Evolutionary conservation across 30 jellyfish, hydroid and myxozoan genomes (phyloP).

Genomic region (Pelagia noctiluca): DNA sequence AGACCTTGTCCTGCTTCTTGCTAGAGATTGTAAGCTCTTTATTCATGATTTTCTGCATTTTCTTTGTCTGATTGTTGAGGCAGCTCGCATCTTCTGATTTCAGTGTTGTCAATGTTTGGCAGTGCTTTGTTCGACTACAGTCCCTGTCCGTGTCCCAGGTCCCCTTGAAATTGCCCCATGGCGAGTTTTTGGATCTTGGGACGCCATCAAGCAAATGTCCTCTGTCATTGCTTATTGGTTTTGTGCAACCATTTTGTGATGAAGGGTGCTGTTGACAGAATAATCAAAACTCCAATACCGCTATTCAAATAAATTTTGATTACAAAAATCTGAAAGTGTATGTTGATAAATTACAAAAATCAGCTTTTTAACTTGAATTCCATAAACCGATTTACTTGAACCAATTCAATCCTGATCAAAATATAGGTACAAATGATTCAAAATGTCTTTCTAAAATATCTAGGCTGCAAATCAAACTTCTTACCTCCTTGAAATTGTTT

Average conservation of each 20-base stretch:
- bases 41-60: conserved; percentile 20
- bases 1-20: conserved; percentile 42
- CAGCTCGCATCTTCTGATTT: conserved; percentile 59
- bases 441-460: no score
- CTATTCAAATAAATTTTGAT: no score
- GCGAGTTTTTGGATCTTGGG: conserved; percentile 69
- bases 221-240: conserved; percentile 75
- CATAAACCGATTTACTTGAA: no score
- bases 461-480: no score
- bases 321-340: no score
- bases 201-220: conserved; percentile 88
- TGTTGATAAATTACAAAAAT: no score
- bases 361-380: no score
- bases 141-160: conserved; percentile 87
- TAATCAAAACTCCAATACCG: neutral
- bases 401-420: no score
- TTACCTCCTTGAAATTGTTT: conserved; percentile 83
- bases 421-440: no score
- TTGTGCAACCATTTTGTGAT: conserved; percentile 66
- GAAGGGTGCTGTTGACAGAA: conserved; percentile 76
- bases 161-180: conserved; percentile 96
- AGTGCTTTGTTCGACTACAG: conserved; percentile 69
- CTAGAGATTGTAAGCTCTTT: conserved; percentile 44
- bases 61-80: conserved; percentile 53
- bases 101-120: conserved; percentile 48